Base-by-base conservation (phyloP, 92 coral and sea anemone genomes). In the Zoanthus sansibaricus region DNA sequence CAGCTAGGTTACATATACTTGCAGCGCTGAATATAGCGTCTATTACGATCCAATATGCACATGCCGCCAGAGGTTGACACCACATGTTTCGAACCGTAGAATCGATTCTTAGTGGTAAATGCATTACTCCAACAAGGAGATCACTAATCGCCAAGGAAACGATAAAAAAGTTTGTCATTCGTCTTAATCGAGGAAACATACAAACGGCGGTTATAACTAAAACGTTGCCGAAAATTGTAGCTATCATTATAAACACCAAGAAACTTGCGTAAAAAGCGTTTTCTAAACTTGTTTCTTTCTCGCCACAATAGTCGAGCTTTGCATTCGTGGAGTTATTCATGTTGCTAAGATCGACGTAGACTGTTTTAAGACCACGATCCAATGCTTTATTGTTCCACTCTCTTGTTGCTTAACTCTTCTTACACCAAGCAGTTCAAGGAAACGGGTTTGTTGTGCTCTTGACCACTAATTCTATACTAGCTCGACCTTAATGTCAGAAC, bases 121-220 rank as follows among this genome's bases (percentile, higher is more conserved):
- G 90, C 58, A 90, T 89, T 9, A 93, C 78, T 0, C 94, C 97
- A 3, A 92, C 92, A 44, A 93, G 93, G 52, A 97, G 95, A 78
- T 97, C 99, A 58, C 97, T 90, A 6, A 95, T 90, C 5, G 99
- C 99, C 51, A 97, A 86, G 10, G 99, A 97, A 15, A 93, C 98
- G 79, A 95, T 93, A 86, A 97, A 97, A 86, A 88, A 93, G 86
- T 97, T 97, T 54, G 98, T 91, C 76, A 96, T 91, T 75, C 94
- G 91, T 45, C 98, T 92, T 55, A 97, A 86, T 48, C 98, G 89
- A 10, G 90, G 91, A 84, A 90, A 93, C 87, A 88, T 89, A 76
- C 89, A 89, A 70, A 97, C 97, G 18, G 98, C 97, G 15, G 91
- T 85, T 14, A 97, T 94, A 5, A 97, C 99, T 51, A 97, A 92